Evolutionary conservation across 1,140 invertebrate species (phyloP), one percentile per base, ranked within the genome.

Genomic region (Penaeus vannamei): DNA sequence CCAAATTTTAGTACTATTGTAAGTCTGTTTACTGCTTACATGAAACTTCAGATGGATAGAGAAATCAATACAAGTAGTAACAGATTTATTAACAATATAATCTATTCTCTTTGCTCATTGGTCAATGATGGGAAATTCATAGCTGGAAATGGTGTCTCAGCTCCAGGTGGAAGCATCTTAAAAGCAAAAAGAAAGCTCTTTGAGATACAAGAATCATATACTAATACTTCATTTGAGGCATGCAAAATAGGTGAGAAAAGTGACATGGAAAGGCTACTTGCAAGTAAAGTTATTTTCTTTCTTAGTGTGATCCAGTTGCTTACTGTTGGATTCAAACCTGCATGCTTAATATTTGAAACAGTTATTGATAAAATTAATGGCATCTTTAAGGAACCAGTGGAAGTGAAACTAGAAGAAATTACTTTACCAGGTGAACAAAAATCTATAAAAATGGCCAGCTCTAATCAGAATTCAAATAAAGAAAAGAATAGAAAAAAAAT

Each of bases 321-420:
- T 12, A 89, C 87, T 23, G 79, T 84, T 59, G 90, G 90, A 23
- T 80, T 87, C 59, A 86, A 90, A 64, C 69, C 90, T 53, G 87
- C 89, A 17, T 91, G 87, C 61, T 62, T 87, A 14, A 69, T 89
- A n/a, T 91, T 84, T 87, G 90, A 91, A 87, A 76, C 62, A 61
- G 84, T 61, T 20, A 84, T 91, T 60, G 64, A 86, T 22, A 90
- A 84, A n/a, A 79, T 91, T 23, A 86, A 84, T 17, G 32, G 46
- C 26, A 59, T 42, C 22, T 59, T 23, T 36, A 53, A 59, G 59
- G 53, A 76, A 22, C 76, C 62, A 1, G 46, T 84, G 14, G 46
- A 62, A 84, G 53, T 59, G 29, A 86, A 77, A 76, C 29, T 86
- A 29, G 82, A 87, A 59, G 79, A 85, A 46, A 87, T 64, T 76